Evolutionary conservation across 2,113 vertebrate genomes (phyloP).

Genomic region (Lasiurus cinereus): DNA sequence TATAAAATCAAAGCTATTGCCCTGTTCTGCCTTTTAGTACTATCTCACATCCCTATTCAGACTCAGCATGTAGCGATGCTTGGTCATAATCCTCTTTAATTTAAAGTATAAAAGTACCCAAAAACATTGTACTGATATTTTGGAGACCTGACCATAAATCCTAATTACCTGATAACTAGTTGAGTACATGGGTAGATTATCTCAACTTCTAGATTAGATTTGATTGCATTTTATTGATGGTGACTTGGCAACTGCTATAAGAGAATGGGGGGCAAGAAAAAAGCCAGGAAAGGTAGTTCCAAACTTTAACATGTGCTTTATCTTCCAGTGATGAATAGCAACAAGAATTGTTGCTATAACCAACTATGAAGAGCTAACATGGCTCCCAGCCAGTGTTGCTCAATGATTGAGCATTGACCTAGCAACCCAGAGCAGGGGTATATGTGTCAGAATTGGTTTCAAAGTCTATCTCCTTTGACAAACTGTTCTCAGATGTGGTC

Average conservation of each 20-base stretch:
- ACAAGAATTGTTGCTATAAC: neutral
- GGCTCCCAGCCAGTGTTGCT: no score
- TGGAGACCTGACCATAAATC: neutral
- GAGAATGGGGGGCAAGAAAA: neutral
- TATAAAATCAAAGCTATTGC: neutral
- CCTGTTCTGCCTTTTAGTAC: neutral
- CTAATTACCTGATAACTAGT: neutral
- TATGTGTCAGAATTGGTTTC: neutral
- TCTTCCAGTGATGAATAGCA: neutral
- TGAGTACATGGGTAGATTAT: neutral
- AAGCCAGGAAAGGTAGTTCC: neutral
- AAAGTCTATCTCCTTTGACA: neutral
- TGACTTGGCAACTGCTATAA: neutral
- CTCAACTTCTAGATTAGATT: neutral
- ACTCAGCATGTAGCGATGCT: neutral
- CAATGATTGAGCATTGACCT: no score
- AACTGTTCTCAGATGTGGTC: neutral
- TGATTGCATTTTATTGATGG: neutral
- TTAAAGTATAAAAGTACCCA: neutral
- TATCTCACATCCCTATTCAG: neutral
- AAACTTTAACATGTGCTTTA: neutral
- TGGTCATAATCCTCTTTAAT: neutral
- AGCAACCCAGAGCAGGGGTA: neutral
- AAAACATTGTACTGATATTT: neutral
- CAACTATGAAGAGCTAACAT: neutral